Evolutionary conservation across 1,140 invertebrate species (phyloP), one percentile per base, ranked within the genome.

Genomic region (Pogonomyrmex barbatus): DNA sequence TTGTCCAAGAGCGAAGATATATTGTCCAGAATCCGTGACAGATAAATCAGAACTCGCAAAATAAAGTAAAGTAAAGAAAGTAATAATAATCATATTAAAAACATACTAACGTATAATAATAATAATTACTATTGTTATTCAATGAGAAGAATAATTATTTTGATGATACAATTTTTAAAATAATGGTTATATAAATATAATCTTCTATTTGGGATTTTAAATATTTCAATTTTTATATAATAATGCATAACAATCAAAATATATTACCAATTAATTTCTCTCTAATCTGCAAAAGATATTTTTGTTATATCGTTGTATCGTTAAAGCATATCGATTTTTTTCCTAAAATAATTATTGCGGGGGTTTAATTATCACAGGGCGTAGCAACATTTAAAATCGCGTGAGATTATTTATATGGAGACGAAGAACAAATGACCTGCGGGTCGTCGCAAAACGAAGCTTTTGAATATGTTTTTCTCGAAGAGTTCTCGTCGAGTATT

Each of bases 391-490:
- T 82, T 52, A 42, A 39, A 24, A 71, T 58, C 52, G 30, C 78
- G 42, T 42, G 54, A 45, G 42, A 81, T 36, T 30, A 33, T 70
- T 75, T 56, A 45, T 45, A 60, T 24, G 24, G 24, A 24, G 24
- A 60, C n/a, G 54, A 0, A 54, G 68, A 83, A 75, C 56, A 83
- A 75, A 60, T 42, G 70, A 39, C 9, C 12, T 42, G 63, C 24
- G 36, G 12, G 12, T 52, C 45, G 14, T 36, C 2, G 24, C 30
- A 17, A 24, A 54, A 30, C 47, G 33, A 30, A 42, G 24, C 24
- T 58, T 83, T 75, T 83, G 54, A 73, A 83, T 83, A 75, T 75
- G 30, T 82, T 71, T 45, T 47, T 52, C 30, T 83, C 54, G 56
- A 54, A 4, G 79, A 75, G 45, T 17, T 50, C 54, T 42, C 62